phyloP scores from a whole-genome alignment of 1,140 invertebrate species.

The Planococcus citri region DNA sequence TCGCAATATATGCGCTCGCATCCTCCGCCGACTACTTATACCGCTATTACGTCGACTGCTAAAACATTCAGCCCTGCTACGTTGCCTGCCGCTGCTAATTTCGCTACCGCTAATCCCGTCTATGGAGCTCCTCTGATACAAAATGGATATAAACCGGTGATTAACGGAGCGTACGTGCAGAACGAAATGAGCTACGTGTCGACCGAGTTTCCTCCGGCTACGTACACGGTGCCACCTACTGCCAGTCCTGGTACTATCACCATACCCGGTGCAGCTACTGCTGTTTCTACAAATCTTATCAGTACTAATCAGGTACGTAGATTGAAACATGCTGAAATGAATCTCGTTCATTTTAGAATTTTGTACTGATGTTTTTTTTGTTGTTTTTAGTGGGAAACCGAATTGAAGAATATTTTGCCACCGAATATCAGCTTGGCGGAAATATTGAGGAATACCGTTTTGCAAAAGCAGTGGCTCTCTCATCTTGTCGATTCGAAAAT shows the following conservation, averaged over 20 bases:
- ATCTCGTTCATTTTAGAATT: too few relatives aligned
- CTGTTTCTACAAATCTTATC: too few relatives aligned
- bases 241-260: neutral
- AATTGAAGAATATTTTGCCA: neutral
- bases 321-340: too few relatives aligned
- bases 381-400: neutral
- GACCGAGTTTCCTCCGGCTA: neutral
- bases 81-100: slow-evolving; percentile 5
- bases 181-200: neutral
- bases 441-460: neutral
- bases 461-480: slow-evolving; percentile 9
- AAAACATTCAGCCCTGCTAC: neutral
- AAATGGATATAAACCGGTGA: slow-evolving; percentile 4
- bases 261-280: neutral
- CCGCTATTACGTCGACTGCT: neutral
- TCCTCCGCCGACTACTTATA: neutral
- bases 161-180: neutral
- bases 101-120: neutral
- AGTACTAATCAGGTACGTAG: neutral
- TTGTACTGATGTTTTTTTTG: neutral
- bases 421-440: neutral
- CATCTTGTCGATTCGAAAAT: slow-evolving; percentile 1
- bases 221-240: neutral
- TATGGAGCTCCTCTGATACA: neutral
- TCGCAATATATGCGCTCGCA: slow-evolving; percentile 14